Base-by-base conservation (phyloP, 1,140 invertebrate species). In the Heliothis subflexa region DNA sequence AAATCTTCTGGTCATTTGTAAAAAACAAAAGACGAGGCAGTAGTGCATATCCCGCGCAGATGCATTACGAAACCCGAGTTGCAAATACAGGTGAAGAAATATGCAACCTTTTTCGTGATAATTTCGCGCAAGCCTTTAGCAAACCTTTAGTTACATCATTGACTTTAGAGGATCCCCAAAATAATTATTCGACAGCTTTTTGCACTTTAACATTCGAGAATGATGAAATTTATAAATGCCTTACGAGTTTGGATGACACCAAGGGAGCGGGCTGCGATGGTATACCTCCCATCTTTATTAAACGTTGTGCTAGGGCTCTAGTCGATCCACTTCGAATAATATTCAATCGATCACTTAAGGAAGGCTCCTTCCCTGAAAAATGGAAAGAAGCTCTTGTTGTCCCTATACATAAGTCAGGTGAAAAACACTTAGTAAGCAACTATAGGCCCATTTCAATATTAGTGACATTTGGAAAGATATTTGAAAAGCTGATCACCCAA, bases 381-480 rank as follows among this genome's bases (percentile, higher is more conserved):
- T 59, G 55, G 55, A 59, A 25, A 54, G 16, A 59, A 16, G 55
- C 59, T n/a, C 28, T 40, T 4, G 25, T 62, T 14, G 59, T 40
- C 11, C 25, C 59, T 40, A 62, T 62, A 14, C 33, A 16, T 18
- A 57, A 57, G 10, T 33, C 28, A 33, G 55, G 55, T 11, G 25
- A 62, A 3, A 33, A 40, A 28, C 21, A 62, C 0, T 25, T 33
- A n/a, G 59, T 62, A 7, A 40, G 2, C 40, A 25, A 28, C 14
- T 59, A 59, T 13, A 59, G 55, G 16, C 70, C 52, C 3, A 72
- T 57, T 10, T 75, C 72, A 14, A 50, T 75, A 4, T 11, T 74
- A 33, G 3, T 12, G 2, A 74, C 13, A 11, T 45, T 74, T 7
- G 28, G 14, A 7, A 74, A 74, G 62, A 21, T 62, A n/a, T 62